A percentile compares a stretch with the other conserved stretches of the same genome.
Evolutionary conservation across 2,797 vertebrate species (phyloP).

Genomic region (Morus bassanus): DNA sequence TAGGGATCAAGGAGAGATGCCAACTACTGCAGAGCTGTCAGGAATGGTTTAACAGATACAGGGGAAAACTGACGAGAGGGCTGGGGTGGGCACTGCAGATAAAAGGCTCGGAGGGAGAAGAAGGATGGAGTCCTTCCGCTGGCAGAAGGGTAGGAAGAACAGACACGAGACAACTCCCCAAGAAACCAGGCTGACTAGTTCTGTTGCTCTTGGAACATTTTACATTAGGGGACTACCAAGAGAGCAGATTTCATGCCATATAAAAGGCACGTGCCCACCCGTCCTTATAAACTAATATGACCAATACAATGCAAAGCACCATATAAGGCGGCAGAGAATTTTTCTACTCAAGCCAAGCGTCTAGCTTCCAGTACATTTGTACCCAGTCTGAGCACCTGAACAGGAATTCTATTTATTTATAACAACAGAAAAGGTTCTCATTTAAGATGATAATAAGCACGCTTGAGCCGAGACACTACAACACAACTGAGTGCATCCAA

Average conservation of each 20-base stretch:
- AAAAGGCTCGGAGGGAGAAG: background rate
- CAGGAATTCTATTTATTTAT: background rate
- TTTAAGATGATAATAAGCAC: background rate
- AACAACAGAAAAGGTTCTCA: background rate
- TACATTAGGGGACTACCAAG: background rate
- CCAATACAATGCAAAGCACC: background rate
- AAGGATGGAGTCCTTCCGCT: background rate
- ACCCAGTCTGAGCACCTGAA: background rate
- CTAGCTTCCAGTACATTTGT: background rate
- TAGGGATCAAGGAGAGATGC: background rate
- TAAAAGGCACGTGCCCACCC: background rate
- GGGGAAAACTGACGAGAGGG: background rate
- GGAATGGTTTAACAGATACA: background rate
- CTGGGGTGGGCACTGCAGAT: fast-evolving
- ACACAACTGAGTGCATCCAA: background rate
- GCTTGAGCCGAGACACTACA: background rate
- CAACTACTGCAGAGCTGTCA: background rate
- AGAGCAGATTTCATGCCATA: background rate
- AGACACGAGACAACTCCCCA: background rate
- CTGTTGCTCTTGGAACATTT: background rate
- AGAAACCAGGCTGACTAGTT: background rate
- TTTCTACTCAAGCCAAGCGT: background rate
- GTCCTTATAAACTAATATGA: background rate
- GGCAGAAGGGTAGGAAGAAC: background rate
- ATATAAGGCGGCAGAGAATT: background rate